Evolutionary conservation across 2,888 invertebrate species (phyloP), one percentile per base, ranked within the genome.

Genomic region (Diabrotica balteata): DNA sequence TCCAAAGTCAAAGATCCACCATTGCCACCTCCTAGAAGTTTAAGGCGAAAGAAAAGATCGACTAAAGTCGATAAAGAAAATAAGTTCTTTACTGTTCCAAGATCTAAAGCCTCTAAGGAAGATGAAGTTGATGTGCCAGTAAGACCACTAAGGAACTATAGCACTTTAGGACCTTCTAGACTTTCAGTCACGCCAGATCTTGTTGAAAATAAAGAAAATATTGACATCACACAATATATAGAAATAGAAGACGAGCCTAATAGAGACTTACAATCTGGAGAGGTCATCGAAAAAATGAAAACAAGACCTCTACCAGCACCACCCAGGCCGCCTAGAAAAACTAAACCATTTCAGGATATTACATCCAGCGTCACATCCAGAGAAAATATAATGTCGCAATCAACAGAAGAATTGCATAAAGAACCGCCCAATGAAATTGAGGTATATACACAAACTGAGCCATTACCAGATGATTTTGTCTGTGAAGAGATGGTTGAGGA

Each of bases 281-380:
- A 91, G 70, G 87, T 93, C 53, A 87, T 94, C 3, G 91, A 89
- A 77, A 93, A 91, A 85, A 95, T 95, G 91, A 93, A 93, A 84
- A 91, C 91, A 75, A 87, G 95, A 71, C 95, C 95, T 0, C 83
- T 95, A 72, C 95, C 95, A 1, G 91, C 95, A 6, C 95, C 95
- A 0, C 95, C 95, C 2, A 86, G 94, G 67, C 95, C 95, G 49
- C 93, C 94, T 0, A 88, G 94, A 68, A 83, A 81, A 73, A 70
- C 78, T 7, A 77, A 78, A 72, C 63, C 75, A 72, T 65, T 76
- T 72, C 75, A 76, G 61, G 83, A 83, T 52, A 81, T 82, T 55
- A 82, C 82, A 4, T 78, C 78, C 1, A 75, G 79, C 64, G 79
- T 82, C 54, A 82, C 82, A 4, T 78, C 78, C 1, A 75, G 79